Evolutionary conservation across 2,113 vertebrate species (phyloP), one percentile per base, ranked within the genome.

Genomic region (Budorcas taxicolor): DNA sequence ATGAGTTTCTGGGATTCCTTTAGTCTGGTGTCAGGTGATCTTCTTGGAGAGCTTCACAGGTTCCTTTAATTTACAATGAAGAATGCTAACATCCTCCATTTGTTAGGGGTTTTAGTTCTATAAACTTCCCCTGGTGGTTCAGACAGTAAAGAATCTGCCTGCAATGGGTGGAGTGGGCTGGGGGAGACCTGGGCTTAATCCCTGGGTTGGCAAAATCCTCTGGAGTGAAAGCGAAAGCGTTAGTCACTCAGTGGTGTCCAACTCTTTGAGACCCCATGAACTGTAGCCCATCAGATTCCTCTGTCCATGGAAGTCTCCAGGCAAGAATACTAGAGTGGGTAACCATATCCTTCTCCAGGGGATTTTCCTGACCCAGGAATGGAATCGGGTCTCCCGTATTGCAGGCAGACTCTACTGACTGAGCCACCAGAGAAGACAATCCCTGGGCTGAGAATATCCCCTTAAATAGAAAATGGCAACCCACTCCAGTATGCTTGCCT

Each of bases 341-440:
- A 67, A 19, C 33, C 16, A 67, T 67, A 67, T 67, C 33, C 7
- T 19, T n/a, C 33, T 67, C 33, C 62, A n/a, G 16, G 62, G 16
- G 33, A 67, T 67, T 16, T 67, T 67, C 62, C 62, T 67, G 62
- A n/a, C 62, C 33, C 33, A 19, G 33, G 33, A n/a, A n/a, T 5
- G 4, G 17, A n/a, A 67, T 33, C 0, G 1, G 33, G 8, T n/a
- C 16, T 67, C 33, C 33, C 4, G 0, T 8, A 21, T 36, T 67
- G 33, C 64, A 67, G 8, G 33, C 64, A 10, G 64, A 36, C 64
- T 67, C 33, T 67, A 67, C 64, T 67, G 17, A 36, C 33, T 36
- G 33, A 67, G 8, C 64, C 64, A 36, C 16, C n/a, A 67, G 64
- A 19, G 33, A 67, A 67, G 33, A 67, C 0, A 4, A 36, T 21